Conservation (phyloP, 2,888 invertebrate genomes). For the Drosophila villosipedis region DNA sequence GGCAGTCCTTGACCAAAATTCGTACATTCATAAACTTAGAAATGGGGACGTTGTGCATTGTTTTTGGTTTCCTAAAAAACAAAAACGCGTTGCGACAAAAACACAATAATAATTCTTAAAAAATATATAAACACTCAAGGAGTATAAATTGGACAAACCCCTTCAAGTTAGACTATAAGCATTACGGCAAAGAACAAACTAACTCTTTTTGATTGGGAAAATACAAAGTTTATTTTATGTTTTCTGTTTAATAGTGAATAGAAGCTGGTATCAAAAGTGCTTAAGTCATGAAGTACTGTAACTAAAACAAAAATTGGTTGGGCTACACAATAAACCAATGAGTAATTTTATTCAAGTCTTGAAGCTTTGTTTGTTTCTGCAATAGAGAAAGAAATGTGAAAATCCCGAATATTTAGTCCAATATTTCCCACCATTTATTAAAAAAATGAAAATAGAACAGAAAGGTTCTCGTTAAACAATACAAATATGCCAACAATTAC, state of each 20-base stretch:
- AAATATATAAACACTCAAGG: not conserved
- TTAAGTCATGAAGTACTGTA: too few species aligned
- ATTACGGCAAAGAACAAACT: not conserved
- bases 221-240: not conserved
- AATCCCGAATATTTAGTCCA: not conserved
- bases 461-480: not conserved
- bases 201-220: not conserved
- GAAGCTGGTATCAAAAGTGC: not conserved
- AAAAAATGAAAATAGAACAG: not conserved
- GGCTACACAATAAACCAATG: not conserved
- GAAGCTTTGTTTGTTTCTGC: not conserved
- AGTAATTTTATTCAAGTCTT: not conserved
- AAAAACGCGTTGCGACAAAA: constrained; percentile 3
- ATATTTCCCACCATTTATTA: not conserved
- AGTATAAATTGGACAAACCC: not conserved
- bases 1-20: constrained; percentile 71
- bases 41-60: constrained; percentile 38
- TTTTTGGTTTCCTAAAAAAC: constrained; percentile 12
- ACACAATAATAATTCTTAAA: not conserved
- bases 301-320: not conserved
- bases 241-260: not conserved
- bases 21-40: constrained; percentile 34
- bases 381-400: not conserved
- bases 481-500: not conserved
- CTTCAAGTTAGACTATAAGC: not conserved